Evolutionary conservation across 53 echinoderm and acorn worm genomes (phyloP), one percentile per base, ranked within the genome.

Genomic region (Paracentrotus lividus): DNA sequence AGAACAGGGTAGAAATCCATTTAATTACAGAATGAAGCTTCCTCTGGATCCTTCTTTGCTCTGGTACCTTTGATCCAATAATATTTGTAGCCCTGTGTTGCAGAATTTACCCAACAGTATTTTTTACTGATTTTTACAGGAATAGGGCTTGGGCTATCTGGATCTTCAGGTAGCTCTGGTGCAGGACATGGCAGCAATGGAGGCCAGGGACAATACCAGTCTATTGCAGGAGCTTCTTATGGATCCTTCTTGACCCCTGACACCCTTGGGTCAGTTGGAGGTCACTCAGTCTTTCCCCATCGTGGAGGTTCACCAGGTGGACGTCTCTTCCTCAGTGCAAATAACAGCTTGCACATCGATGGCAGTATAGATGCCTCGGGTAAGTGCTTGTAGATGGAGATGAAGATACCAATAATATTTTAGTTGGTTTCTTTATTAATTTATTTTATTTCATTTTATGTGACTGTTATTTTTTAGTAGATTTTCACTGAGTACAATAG

Each of bases 181-280:
- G 98, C 94, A 23, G 98, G 98, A 20, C 96, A 96, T 78, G 96
- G 96, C 49, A 93, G 98, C 84, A 98, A 92, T 42, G 98, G 98
- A 7, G 98, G 98, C 29, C 96, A 94, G 42, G 96, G 98, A 2
- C 59, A 75, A 42, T 93, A 87, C 81, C 98, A 98, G 87, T 47
- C 90, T 26, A 76, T 60, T 18, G 96, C 96, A 4, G 98, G 98
- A 5, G 88, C 93, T 44, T 76, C 96, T 42, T 96, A 96, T 45
- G 98, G 98, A 36, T 96, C 95, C 47, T 98, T 96, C 91, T 59
- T 95, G 56, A 95, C 93, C 81, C 98, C 98, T 55, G 75, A 96
- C 69, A 93, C 90, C 38, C 85, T 96, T 66, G 98, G 98, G 49
- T 95, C 96, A 78, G 93, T 94, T 36, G 98, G 98, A 13, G 98